These are phyloP conservation scores for Spinibarbus caldwelli DNA, from an alignment of 2,797 vertebrate genomes.

Conservation along the genomic window DNA sequence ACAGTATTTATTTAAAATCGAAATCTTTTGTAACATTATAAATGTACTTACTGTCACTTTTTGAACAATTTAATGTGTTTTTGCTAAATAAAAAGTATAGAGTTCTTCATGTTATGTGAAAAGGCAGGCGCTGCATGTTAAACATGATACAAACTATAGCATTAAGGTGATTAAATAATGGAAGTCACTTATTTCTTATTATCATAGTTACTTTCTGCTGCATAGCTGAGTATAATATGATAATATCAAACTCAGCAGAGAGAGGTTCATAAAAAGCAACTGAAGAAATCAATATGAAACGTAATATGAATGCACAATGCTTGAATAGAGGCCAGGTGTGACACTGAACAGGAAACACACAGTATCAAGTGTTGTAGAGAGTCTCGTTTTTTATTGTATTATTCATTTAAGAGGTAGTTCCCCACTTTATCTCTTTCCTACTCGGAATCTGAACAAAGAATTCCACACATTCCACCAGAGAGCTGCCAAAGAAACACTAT, in stretches of 20 bases:
- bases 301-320: neutral
- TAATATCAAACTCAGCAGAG: neutral
- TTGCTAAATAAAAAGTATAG: neutral
- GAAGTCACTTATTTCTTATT: neutral
- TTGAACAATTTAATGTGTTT: neutral
- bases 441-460: conserved; percentile 44
- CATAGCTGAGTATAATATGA: neutral
- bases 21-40: neutral
- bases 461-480: conserved; percentile 52
- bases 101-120: neutral
- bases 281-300: neutral
- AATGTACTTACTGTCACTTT: neutral
- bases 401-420: neutral
- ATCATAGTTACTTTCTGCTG: neutral
- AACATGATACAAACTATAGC: neutral
- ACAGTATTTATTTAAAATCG: neutral
- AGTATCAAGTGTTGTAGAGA: neutral
- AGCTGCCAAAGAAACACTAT: conserved; percentile 28
- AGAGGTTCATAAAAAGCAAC: neutral
- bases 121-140: neutral
- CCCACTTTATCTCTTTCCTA: neutral
- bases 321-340: neutral
- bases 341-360: neutral
- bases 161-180: neutral
- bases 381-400: neutral